Evolutionary conservation across 2,113 vertebrate species (phyloP).

Genomic region (Sardina pilchardus): DNA sequence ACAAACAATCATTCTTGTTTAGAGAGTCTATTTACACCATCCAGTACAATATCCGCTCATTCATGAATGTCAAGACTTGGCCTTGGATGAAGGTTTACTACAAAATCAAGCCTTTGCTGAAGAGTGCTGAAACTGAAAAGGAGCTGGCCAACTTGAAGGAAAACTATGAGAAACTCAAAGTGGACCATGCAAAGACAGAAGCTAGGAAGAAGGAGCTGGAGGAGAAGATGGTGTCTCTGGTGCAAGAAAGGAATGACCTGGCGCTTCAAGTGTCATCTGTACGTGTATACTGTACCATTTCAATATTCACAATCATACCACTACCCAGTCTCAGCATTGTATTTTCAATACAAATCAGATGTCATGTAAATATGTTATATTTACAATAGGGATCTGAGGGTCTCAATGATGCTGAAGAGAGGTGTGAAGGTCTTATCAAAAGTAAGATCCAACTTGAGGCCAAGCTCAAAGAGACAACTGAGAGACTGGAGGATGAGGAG

Average conservation of each 20-base stretch:
- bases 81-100: slow-evolving; percentile 54
- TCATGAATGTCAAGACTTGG: slow-evolving; percentile 55
- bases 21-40: slow-evolving; percentile 39
- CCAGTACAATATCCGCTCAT: slow-evolving; percentile 51
- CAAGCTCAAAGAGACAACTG: slow-evolving; percentile 55
- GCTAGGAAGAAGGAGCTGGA: slow-evolving; percentile 49
- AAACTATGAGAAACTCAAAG: slow-evolving; percentile 43
- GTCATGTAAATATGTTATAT: not conserved
- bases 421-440: slow-evolving; percentile 55
- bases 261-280: slow-evolving; percentile 47
- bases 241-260: slow-evolving; percentile 50
- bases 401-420: slow-evolving; percentile 57
- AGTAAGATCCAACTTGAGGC: slow-evolving; percentile 56
- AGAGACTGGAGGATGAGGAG: slow-evolving; percentile 76
- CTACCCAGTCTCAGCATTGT: too few species aligned
- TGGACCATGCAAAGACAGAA: slow-evolving; percentile 36
- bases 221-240: slow-evolving; percentile 44
- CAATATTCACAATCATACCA: too few species aligned
- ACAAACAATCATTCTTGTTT: not conserved
- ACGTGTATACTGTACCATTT: slow-evolving; percentile 15
- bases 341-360: slow-evolving; percentile 17
- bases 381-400: slow-evolving; percentile 61
- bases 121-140: slow-evolving; percentile 53
- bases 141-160: slow-evolving; percentile 46
- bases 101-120: slow-evolving; percentile 53